Conservation (phyloP, 2,888 invertebrate species). For the Trimorus sp. region DNA sequence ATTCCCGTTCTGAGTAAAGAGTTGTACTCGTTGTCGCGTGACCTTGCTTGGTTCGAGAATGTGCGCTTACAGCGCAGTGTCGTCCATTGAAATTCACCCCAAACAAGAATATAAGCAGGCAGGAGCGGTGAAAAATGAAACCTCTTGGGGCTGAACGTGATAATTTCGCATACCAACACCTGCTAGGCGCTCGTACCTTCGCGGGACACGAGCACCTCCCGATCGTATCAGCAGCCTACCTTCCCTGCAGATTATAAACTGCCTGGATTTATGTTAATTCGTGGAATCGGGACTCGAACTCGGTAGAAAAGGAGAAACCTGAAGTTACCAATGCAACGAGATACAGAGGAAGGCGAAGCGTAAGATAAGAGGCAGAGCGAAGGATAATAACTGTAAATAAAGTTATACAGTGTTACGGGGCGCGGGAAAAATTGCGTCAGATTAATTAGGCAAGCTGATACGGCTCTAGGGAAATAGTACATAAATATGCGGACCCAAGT, state of each 20-base stretch:
- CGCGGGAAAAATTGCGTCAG: constrained; percentile 25
- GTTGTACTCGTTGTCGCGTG: constrained; percentile 26
- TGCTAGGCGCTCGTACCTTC: constrained; percentile 69
- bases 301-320: constrained; percentile 67
- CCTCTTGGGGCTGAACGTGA: constrained; percentile 74
- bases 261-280: constrained; percentile 78
- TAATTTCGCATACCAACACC: constrained; percentile 78
- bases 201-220: constrained; percentile 69
- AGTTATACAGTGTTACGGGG: constrained; percentile 52
- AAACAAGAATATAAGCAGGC: constrained; percentile 66
- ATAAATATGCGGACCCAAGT: no score
- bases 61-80: constrained; percentile 45
- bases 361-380: constrained; percentile 56
- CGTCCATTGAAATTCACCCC: constrained; percentile 67
- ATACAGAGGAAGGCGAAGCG: constrained; percentile 61
- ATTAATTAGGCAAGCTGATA: constrained; percentile 28
- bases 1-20: constrained; percentile 20
- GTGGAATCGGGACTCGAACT: constrained; percentile 73
- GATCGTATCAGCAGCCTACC: constrained; percentile 76
- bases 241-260: constrained; percentile 78
- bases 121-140: constrained; percentile 68
- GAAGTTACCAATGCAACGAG: constrained; percentile 63
- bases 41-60: constrained; percentile 52
- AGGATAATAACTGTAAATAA: constrained; percentile 66
- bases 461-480: no score